Base-by-base conservation (phyloP, 2,888 invertebrate species). In the Incurvaria masculella region DNA sequence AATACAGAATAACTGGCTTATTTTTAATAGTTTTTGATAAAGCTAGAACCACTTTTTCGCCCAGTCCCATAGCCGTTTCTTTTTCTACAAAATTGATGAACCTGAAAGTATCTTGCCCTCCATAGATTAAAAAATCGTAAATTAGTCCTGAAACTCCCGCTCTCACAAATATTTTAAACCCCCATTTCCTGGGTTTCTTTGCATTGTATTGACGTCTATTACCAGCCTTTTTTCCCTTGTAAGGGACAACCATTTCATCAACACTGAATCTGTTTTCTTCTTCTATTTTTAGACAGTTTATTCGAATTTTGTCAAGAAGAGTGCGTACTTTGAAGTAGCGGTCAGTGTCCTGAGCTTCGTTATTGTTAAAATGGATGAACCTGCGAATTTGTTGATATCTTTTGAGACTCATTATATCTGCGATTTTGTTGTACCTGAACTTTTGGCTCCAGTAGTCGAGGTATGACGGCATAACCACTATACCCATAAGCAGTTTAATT, bases 131-230 rank as follows among this genome's bases (percentile, higher is more conserved):
- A 51, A 64, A 66, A 49, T 66, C 64, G 46, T 63, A 63, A 14
- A 61, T 59, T 18, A 66, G 57, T 2, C 63, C 65, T 21, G 57
- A 56, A n/a, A 62, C 55, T 4, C 64, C 63, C 39, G 62, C 59
- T 18, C 63, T 39, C 2, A 61, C 60, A 52, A 58, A 61, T 33
- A 61, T 58, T 56, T 66, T 65, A 27, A 61, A 61, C 2, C 65
- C 64, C 62, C 62, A 67, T 26, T 64, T 63, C 10, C 52, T 56
- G 1, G 64, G 64, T 47, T 65, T 67, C 4, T 61, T 58, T 44
- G 58, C 58, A 41, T 61, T 60, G 42, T 64, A 68, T 40, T 67
- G 64, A 2, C 53, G 47, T 16, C 61, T 47, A 6, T 50, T 59
- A 1, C 62, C 65, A 1, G 64, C 62, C 51, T 58, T 64, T 1